These are phyloP conservation scores for Abrostola tripartita DNA, from an alignment of 2,888 invertebrate genomes.

Conservation along the genomic window DNA sequence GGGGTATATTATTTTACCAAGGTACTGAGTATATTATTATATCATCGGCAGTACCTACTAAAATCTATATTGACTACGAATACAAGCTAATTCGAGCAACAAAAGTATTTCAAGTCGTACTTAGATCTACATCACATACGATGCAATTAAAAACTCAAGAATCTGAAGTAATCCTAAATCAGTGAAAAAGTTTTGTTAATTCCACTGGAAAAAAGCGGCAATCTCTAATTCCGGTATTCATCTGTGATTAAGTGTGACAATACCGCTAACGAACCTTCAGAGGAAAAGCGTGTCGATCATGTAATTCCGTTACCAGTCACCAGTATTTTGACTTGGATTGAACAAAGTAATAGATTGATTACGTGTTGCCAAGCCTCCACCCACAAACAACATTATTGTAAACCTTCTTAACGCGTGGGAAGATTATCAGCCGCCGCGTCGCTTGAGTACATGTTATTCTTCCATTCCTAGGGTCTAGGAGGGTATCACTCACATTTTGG, in stretches of 20 bases:
- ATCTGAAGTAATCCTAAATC: not conserved
- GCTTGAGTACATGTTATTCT: slow-evolving; percentile 21
- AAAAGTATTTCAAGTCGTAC: no score
- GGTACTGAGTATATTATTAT: no score
- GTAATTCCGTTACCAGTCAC: slow-evolving; percentile 24
- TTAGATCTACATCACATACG: no score
- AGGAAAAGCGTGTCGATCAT: slow-evolving; percentile 8
- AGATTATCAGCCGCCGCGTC: slow-evolving; percentile 21
- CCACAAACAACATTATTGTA: slow-evolving; percentile 29
- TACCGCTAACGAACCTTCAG: slow-evolving; percentile 1
- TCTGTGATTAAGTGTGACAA: slow-evolving; percentile 1
- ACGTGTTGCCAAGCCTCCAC: slow-evolving; percentile 30
- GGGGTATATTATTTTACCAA: no score
- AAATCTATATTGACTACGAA: no score
- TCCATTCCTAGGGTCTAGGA: not conserved
- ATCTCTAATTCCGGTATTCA: not conserved
- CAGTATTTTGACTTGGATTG: slow-evolving; percentile 31
- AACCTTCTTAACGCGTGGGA: slow-evolving; percentile 39
- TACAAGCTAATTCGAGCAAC: no score
- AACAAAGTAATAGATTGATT: slow-evolving; percentile 37
- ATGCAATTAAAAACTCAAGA: no score
- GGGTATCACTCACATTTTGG: not conserved
- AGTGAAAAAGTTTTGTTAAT: not conserved
- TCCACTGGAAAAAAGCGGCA: not conserved
- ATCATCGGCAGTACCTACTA: no score